These are phyloP conservation scores for Gymnogyps californianus DNA, from an alignment of 2,113 vertebrate species.

Conservation along the genomic window DNA sequence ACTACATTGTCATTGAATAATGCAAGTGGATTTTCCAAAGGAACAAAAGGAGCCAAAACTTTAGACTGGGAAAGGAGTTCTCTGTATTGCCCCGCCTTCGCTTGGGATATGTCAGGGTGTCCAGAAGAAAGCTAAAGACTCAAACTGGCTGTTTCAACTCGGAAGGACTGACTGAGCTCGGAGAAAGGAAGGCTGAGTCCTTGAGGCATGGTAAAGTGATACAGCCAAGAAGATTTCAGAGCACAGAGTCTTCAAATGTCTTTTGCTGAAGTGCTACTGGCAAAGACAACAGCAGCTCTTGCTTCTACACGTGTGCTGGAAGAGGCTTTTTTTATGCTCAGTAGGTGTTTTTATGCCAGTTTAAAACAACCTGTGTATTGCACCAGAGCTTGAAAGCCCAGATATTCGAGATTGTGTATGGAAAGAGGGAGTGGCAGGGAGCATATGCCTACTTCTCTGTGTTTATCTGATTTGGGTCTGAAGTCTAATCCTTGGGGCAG, in stretches of 20 bases:
- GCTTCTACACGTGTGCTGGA: background rate
- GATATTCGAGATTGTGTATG: background rate
- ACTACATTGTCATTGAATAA: rapidly evolving
- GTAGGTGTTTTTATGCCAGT: background rate
- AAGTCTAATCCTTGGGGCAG: background rate
- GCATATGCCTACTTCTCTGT: background rate
- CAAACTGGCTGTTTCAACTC: background rate
- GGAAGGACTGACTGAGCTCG: background rate
- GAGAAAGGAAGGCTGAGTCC: background rate
- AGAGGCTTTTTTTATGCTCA: background rate
- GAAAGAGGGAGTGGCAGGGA: background rate
- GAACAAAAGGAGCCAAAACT: background rate
- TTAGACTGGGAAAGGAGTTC: background rate
- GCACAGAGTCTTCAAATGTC: background rate
- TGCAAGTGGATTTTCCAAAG: background rate
- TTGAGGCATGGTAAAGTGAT: background rate
- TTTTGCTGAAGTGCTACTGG: background rate
- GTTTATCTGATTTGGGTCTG: background rate
- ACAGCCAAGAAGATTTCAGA: background rate
- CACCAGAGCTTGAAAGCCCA: background rate
- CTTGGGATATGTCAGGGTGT: background rate
- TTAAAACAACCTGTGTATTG: background rate
- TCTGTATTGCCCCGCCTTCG: background rate
- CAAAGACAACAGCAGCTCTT: background rate
- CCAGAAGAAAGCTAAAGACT: background rate